Conservation (phyloP, 2,888 invertebrate genomes). For the Pilophorus perplexus region DNA sequence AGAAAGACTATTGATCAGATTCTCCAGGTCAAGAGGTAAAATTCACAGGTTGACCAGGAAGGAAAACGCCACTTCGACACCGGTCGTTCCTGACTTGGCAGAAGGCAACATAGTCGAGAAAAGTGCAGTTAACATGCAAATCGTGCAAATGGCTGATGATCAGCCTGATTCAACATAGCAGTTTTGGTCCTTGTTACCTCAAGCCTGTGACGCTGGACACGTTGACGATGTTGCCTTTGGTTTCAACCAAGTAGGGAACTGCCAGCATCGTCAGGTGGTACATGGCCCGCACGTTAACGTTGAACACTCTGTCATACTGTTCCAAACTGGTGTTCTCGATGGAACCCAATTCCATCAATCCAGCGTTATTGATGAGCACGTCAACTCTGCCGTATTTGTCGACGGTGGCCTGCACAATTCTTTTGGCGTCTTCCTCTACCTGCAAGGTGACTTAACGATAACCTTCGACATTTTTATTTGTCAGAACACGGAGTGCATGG, state of each 20-base stretch:
- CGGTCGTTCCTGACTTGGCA: too few species aligned
- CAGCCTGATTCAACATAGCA: too few species aligned
- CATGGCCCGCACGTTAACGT: slow-evolving; percentile 79
- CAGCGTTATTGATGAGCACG: slow-evolving; percentile 87
- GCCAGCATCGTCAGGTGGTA: slow-evolving; percentile 83
- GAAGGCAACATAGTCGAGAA: too few species aligned
- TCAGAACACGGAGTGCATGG: too few species aligned
- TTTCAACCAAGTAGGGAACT: slow-evolving; percentile 77
- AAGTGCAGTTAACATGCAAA: too few species aligned
- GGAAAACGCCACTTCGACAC: too few species aligned
- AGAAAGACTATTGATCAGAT: too few species aligned
- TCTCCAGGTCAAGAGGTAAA: too few species aligned
- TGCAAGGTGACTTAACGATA: slow-evolving; percentile 64
- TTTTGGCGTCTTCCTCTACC: slow-evolving; percentile 69
- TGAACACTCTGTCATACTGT: slow-evolving; percentile 86
- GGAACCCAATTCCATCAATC: slow-evolving; percentile 73
- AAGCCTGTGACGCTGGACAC: slow-evolving; percentile 60
- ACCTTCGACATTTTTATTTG: slow-evolving; percentile 51
- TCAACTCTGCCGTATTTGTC: slow-evolving; percentile 73
- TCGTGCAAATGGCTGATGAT: too few species aligned
- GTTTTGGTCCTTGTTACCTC: too few species aligned
- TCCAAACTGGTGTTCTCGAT: slow-evolving; percentile 83
- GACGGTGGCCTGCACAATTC: slow-evolving; percentile 69
- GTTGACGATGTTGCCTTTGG: slow-evolving; percentile 61
- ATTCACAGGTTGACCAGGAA: too few species aligned